phyloP scores from a whole-genome alignment of 2,113 vertebrate species.

The Gambusia affinis region DNA sequence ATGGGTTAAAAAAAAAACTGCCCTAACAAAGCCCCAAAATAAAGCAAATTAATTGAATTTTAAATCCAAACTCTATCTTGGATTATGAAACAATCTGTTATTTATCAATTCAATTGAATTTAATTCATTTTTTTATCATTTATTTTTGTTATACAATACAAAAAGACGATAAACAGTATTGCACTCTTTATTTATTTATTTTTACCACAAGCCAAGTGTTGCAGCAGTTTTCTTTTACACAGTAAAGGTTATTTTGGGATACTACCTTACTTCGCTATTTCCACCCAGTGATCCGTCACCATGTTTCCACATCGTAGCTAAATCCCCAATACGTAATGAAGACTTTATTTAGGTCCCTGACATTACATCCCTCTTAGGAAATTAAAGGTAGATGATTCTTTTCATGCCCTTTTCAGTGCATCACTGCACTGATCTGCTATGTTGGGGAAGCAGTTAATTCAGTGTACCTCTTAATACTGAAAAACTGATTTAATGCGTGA shows the following conservation, averaged over 20 bases:
- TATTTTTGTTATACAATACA: no score
- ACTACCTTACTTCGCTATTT: slow-evolving; percentile 53
- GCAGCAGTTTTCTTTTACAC: no score
- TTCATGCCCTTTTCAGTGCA: slow-evolving; percentile 3
- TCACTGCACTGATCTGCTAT: neutral
- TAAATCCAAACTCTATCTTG: no score
- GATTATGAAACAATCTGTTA: no score
- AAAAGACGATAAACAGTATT: no score
- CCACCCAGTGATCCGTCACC: slow-evolving; percentile 45
- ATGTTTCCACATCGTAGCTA: slow-evolving; percentile 26
- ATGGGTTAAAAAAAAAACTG: no score
- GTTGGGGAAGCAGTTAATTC: neutral
- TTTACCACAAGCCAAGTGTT: no score
- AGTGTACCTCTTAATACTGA: neutral
- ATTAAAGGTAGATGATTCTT: slow-evolving; percentile 1
- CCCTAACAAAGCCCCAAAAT: no score
- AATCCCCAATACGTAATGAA: slow-evolving; percentile 51
- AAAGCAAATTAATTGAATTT: no score
- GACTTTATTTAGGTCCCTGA: slow-evolving; percentile 35
- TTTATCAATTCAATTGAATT: no score
- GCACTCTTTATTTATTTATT: no score
- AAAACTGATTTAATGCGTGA: neutral
- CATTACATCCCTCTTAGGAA: slow-evolving; percentile 20
- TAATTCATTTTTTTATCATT: no score
- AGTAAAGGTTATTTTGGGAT: slow-evolving; percentile 57